Evolutionary conservation across 2,113 vertebrate species (phyloP).

Genomic region (Sarotherodon lohbergeri): DNA sequence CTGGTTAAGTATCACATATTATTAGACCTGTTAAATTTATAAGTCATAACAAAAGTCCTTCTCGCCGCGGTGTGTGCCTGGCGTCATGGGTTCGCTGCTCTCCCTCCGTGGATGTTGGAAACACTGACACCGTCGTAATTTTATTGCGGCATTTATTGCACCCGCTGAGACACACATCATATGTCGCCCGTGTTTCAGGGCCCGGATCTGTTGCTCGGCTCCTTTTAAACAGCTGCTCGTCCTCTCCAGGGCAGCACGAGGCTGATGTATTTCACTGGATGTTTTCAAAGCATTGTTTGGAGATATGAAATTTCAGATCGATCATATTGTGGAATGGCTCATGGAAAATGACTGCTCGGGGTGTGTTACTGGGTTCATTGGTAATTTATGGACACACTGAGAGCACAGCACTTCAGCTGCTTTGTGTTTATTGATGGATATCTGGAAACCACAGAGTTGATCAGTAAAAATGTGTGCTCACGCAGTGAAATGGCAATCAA

Average conservation of each 20-base stretch:
- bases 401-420: not conserved
- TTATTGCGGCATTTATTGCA: conserved; percentile 48
- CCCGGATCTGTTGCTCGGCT: conserved; percentile 13
- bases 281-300: conserved; percentile 24
- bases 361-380: conserved; percentile 4
- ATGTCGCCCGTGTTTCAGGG: conserved; percentile 32
- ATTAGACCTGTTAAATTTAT: not conserved
- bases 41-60: conserved; percentile 14
- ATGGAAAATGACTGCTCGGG: conserved; percentile 36
- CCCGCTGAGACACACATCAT: conserved; percentile 33
- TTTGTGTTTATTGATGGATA: not conserved
- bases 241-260: conserved; percentile 7
- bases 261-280: conserved; percentile 7
- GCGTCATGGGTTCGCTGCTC: not conserved
- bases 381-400: conserved; percentile 19
- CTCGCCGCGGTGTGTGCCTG: not conserved
- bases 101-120: conserved; percentile 38
- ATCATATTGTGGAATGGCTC: conserved; percentile 12
- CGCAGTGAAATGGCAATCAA: not conserved
- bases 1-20: not conserved
- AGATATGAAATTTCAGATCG: conserved; percentile 38
- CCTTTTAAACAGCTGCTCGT: conserved; percentile 42
- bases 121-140: conserved; percentile 47
- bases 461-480: not conserved
- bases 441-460: not conserved